These are phyloP conservation scores for Melipona bicolor DNA, from an alignment of 2,888 invertebrate genomes.

Conservation along the genomic window DNA sequence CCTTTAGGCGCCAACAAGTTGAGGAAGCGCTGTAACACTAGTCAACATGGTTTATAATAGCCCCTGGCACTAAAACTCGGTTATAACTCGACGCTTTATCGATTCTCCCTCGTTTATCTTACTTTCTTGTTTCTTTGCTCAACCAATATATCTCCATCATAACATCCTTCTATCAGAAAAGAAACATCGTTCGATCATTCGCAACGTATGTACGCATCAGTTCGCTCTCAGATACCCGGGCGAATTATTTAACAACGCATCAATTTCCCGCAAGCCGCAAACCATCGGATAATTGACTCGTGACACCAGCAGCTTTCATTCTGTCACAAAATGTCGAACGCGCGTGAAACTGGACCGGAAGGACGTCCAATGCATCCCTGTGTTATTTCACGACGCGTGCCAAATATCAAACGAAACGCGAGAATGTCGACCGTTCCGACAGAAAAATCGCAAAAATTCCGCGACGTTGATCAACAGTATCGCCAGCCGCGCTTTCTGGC, in stretches of 20 bases:
- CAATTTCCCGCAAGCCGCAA: constrained; percentile 29
- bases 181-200: not conserved
- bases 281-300: constrained; percentile 34
- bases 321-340: constrained; percentile 27
- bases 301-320: constrained; percentile 21
- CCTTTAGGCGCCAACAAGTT: too few relatives aligned
- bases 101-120: not conserved
- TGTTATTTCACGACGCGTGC: not conserved
- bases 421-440: too few relatives aligned
- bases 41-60: too few relatives aligned
- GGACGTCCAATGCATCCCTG: not conserved
- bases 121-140: not conserved
- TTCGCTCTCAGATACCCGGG: not conserved
- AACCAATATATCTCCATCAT: not conserved
- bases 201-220: not conserved
- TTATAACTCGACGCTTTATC: not conserved
- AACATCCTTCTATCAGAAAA: not conserved
- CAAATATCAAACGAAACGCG: not conserved
- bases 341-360: constrained; percentile 24
- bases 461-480: too few relatives aligned
- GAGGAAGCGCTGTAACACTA: too few relatives aligned
- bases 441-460: not conserved
- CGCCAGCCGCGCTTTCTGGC: too few relatives aligned
- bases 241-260: constrained; percentile 42
- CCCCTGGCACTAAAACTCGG: too few relatives aligned